These are phyloP conservation scores for Drosophila oshimai DNA, from an alignment of 1,140 invertebrate genomes.

Conservation along the genomic window DNA sequence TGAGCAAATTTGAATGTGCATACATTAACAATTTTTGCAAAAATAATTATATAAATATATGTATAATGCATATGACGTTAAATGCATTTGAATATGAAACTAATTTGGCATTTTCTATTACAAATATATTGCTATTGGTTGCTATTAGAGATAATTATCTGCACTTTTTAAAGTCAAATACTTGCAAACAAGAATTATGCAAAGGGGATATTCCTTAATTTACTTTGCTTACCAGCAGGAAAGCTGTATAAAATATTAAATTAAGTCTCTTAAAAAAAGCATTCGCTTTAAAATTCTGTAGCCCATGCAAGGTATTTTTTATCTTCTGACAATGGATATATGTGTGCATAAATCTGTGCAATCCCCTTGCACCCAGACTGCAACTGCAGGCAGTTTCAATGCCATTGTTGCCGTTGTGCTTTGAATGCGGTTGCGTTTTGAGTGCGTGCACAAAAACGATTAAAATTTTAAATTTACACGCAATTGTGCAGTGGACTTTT, in stretches of 20 bases:
- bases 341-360: background rate
- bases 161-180: no score
- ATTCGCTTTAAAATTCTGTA: background rate
- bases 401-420: constrained; percentile 39
- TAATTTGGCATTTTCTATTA: no score
- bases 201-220: no score
- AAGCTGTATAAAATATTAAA: background rate
- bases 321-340: constrained; percentile 7
- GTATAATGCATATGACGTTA: background rate
- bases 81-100: background rate
- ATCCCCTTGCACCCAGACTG: background rate
- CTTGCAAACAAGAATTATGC: no score
- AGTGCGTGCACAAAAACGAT: constrained; percentile 67
- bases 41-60: background rate
- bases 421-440: constrained; percentile 41
- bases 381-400: constrained; percentile 46
- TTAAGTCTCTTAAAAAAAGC: background rate
- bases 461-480: constrained; percentile 79
- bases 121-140: no score
- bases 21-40: no score
- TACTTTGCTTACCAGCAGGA: background rate
- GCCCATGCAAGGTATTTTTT: background rate
- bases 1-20: background rate
- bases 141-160: no score
- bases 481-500: constrained; percentile 46